A percentile compares a stretch with the other conserved stretches of the same genome.
These are phyloP conservation scores for Pollachius pollachius DNA, from an alignment of 2,113 vertebrate species.

Conservation along the genomic window DNA sequence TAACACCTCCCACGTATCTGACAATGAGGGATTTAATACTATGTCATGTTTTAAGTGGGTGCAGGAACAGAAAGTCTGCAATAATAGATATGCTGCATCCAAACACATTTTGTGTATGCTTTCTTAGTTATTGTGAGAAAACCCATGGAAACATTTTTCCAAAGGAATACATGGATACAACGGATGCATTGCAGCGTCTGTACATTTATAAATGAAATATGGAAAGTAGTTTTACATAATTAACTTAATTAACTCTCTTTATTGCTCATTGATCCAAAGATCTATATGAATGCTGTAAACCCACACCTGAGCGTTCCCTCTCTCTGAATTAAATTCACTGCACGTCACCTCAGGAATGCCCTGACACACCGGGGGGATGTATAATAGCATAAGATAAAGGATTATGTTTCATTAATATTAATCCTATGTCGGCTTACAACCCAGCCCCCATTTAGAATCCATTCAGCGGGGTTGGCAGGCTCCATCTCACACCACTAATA, in stretches of 20 bases:
- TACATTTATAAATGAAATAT: background rate
- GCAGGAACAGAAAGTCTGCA: no score
- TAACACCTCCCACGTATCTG: background rate
- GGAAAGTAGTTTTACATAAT: background rate
- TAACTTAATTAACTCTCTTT: background rate
- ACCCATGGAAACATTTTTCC: no score
- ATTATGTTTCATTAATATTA: background rate
- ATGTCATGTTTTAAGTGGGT: no score
- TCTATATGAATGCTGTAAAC: background rate
- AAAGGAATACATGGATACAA: no score
- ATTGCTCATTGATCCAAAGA: background rate
- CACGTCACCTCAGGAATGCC: background rate
- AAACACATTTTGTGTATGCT: no score
- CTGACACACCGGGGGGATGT: background rate
- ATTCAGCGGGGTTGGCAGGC: slow-evolving; percentile 6
- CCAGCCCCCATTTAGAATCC: background rate
- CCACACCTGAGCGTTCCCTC: background rate
- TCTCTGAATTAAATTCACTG: background rate
- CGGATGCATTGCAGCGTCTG: no score
- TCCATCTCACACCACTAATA: background rate
- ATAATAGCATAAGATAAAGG: background rate
- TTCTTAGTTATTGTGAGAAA: no score
- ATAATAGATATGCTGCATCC: no score
- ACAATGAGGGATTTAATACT: no score
- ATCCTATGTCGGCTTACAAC: background rate